phyloP scores from a whole-genome alignment of 2,888 invertebrate species.

The Plagodis pulveraria region DNA sequence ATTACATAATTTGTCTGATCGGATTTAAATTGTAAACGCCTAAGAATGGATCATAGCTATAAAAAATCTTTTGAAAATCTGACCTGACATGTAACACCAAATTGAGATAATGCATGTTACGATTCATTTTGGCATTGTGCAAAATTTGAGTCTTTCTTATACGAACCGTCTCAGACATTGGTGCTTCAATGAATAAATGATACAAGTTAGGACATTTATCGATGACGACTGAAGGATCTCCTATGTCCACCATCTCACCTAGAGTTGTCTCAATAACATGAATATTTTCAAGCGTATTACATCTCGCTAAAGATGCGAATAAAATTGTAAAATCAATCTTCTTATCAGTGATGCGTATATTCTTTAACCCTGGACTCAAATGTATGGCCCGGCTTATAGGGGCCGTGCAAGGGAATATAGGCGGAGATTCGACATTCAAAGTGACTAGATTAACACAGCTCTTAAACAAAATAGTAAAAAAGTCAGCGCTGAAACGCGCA shows the following conservation, averaged over 20 bases:
- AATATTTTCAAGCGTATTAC: constrained; percentile 65
- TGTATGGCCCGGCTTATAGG: constrained; percentile 53
- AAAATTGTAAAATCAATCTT: constrained; percentile 57
- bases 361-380: constrained; percentile 57
- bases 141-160: constrained; percentile 47
- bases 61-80: constrained; percentile 33
- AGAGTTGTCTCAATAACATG: constrained; percentile 52
- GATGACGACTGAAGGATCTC: constrained; percentile 54
- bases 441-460: constrained; percentile 61
- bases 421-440: constrained; percentile 53
- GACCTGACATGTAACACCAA: constrained; percentile 42
- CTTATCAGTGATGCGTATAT: constrained; percentile 61
- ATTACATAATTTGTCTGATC: constrained; percentile 48
- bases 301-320: constrained; percentile 59
- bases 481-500: constrained; percentile 54
- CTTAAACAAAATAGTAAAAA: constrained; percentile 65
- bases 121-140: constrained; percentile 50
- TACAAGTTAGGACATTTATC: constrained; percentile 62
- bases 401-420: constrained; percentile 44
- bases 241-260: constrained; percentile 43
- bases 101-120: constrained; percentile 48
- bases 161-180: constrained; percentile 42
- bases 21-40: constrained; percentile 60
- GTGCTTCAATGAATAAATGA: constrained; percentile 54
- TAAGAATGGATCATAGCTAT: constrained; percentile 57